Evolutionary conservation across 1,140 invertebrate species (phyloP), one percentile per base, ranked within the genome.

Genomic region (Lanistes nyassanus): DNA sequence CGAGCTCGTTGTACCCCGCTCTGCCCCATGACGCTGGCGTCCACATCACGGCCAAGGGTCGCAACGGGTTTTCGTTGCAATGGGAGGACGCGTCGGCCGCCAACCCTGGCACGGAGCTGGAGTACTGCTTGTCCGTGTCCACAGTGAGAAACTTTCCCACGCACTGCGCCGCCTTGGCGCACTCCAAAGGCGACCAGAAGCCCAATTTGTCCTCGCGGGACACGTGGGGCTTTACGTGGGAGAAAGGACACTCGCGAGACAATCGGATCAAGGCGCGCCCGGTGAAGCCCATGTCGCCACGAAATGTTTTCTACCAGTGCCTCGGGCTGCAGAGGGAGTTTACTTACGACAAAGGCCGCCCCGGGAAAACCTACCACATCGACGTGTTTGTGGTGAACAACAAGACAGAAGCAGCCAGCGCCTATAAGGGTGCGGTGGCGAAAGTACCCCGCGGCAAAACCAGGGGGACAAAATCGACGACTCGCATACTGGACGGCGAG

Each of bases 331-430:
- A 85, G 69, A 88, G 82, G 11, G 78, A 79, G 75, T 86, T 82
- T 69, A 86, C 82, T 9, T 87, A 85, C 67, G 77, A 55, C 31
- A 78, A 80, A 51, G 80, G 83, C 2, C 74, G 79, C 16, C 76
- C 79, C 3, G 84, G 82, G n/a, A 80, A 76, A 29, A 83, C 76
- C 11, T 90, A 90, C 69, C 86, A 76, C 68, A 77, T 89, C 7
- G 87, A 89, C 76, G 88, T 89, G 11, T 89, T 86, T 79, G 83
- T 83, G 1, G 60, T 87, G 3, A 84, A 88, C 70, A 70, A 69
- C 16, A 36, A 68, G 19, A 86, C 81, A 19, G 84, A 87, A 51
- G 76, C 73, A 21, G 82, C 81, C 36, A 77, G 80, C 2, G 76
- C 82, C 11, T 90, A 87, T 73, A 76, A 75, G 16, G 84, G 84